phyloP scores from a whole-genome alignment of 2,888 invertebrate genomes.

The Cheiracanthium punctorium region DNA sequence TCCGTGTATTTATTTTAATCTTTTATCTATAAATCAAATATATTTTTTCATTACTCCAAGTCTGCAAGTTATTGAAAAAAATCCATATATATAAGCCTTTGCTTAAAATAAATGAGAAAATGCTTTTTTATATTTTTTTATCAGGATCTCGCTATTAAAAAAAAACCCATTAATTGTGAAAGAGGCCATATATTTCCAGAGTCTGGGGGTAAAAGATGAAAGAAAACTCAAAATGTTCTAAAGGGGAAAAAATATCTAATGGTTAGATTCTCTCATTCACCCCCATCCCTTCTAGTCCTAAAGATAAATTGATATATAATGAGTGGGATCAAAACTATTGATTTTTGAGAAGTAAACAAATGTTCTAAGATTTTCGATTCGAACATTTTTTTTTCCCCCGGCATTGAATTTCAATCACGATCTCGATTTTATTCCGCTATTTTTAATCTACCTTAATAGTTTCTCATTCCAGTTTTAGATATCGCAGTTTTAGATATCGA shows the following conservation, averaged over 20 bases:
- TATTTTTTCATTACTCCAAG: no score
- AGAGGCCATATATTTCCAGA: neutral
- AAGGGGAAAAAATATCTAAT: neutral
- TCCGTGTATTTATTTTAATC: no score
- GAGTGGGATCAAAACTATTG: neutral
- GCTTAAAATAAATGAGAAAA: no score
- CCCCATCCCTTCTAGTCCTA: neutral
- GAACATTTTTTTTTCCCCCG: no score
- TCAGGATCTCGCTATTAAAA: no score
- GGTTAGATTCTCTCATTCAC: neutral
- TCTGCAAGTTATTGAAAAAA: no score
- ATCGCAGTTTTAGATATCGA: no score
- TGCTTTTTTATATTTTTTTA: no score
- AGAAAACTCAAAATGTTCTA: neutral
- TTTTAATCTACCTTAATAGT: no score
- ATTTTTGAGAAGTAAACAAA: neutral
- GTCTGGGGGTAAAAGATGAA: neutral
- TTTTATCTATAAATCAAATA: no score
- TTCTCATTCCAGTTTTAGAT: no score
- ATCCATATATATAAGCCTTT: no score
- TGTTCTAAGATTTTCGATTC: neutral
- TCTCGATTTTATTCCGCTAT: neutral
- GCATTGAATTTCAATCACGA: neutral
- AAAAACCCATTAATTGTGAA: neutral
- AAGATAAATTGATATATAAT: conserved; percentile 12